Evolutionary conservation across 2,888 invertebrate genomes (phyloP).

Genomic region (Lypha dubia): DNA sequence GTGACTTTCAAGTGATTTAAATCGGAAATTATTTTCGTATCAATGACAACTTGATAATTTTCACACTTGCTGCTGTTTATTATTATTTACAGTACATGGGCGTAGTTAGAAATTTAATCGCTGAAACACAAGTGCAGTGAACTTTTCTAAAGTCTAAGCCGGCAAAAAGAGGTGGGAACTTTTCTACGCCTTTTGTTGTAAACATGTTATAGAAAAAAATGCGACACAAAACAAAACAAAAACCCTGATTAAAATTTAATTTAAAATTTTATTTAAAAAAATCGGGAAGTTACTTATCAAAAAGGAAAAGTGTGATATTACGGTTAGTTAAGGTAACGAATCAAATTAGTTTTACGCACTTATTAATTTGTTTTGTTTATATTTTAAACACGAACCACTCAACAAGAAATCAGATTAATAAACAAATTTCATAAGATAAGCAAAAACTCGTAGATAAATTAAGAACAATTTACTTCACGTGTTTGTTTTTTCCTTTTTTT

Average conservation of each 20-base stretch:
- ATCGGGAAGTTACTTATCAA: constrained; percentile 6
- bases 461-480: not conserved
- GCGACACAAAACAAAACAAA: not conserved
- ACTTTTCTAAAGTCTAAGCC: not conserved
- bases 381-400: not conserved
- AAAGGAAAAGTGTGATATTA: not conserved
- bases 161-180: not conserved
- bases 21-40: constrained; percentile 50
- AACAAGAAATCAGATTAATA: not conserved
- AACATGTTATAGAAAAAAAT: constrained; percentile 7
- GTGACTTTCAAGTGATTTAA: constrained; percentile 26
- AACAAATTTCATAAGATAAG: not conserved
- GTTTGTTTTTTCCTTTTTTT: no score
- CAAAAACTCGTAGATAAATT: not conserved
- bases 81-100: not conserved
- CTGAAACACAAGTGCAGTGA: not conserved
- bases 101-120: not conserved
- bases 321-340: no score
- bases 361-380: not conserved
- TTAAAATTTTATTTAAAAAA: constrained; percentile 7
- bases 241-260: not conserved
- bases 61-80: constrained; percentile 16
- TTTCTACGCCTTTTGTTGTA: not conserved
- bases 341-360: not conserved
- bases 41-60: constrained; percentile 55